Conservation (phyloP, 2,113 vertebrate genomes). For the Bostrychus sinensis region DNA sequence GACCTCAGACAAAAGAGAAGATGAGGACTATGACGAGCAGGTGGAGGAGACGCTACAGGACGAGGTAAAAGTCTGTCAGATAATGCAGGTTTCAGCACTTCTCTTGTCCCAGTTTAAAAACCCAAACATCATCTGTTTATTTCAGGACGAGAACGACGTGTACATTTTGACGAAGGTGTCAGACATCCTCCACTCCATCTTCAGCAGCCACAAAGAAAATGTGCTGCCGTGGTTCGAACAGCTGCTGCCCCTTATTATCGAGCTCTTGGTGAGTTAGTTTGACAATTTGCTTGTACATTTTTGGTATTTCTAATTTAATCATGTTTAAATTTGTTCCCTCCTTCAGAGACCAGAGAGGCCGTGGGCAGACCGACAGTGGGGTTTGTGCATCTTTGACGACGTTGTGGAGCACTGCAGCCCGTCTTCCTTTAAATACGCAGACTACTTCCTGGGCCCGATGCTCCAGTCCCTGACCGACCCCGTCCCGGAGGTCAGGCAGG, state of each 20-base stretch:
- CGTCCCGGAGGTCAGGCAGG: constrained; percentile 94
- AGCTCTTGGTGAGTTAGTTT: constrained; percentile 89
- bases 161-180: constrained; percentile 99
- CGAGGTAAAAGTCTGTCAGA: constrained; percentile 81
- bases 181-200: constrained; percentile 96
- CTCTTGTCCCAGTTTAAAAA: background rate
- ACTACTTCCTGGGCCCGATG: constrained; percentile 93
- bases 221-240: constrained; percentile 97
- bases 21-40: constrained; percentile 98
- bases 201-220: constrained; percentile 97
- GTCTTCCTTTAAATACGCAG: constrained; percentile 93
- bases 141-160: constrained; percentile 95
- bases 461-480: constrained; percentile 90
- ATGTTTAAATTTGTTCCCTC: too few relatives aligned
- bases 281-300: background rate
- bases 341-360: constrained; percentile 91
- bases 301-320: too few relatives aligned
- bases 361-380: constrained; percentile 98
- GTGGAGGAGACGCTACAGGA: constrained; percentile 97
- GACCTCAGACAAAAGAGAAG: constrained; percentile 92
- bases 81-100: background rate
- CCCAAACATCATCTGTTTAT: background rate
- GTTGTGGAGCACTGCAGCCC: constrained; percentile 98
- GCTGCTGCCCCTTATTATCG: constrained; percentile 94
- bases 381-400: constrained; percentile 97